A percentile compares a stretch with the other conserved stretches of the same genome.
These are phyloP conservation scores for Ennomos quercinarius DNA, from an alignment of 2,888 invertebrate species.

Conservation along the genomic window DNA sequence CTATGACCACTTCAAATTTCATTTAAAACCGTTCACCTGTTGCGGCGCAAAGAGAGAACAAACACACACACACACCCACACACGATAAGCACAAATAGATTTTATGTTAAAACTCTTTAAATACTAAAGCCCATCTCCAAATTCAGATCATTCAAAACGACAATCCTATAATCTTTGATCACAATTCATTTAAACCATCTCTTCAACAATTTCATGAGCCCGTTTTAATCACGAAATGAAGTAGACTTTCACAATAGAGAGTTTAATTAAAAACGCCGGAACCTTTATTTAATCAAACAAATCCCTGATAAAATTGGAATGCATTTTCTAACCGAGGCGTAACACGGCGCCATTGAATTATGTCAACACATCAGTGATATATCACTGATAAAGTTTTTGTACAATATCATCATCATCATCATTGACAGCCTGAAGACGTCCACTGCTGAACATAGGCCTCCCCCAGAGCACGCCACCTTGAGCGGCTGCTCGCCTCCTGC, in stretches of 20 bases:
- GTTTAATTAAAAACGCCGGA: conserved; percentile 40
- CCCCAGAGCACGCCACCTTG: too few relatives aligned
- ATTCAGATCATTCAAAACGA: background rate
- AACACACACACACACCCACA: too few relatives aligned
- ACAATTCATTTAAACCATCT: conserved; percentile 11
- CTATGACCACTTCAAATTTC: too few relatives aligned
- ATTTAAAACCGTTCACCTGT: too few relatives aligned
- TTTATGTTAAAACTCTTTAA: background rate
- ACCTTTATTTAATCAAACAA: conserved; percentile 37
- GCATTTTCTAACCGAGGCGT: background rate
- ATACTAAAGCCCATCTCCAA: background rate
- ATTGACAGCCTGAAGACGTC: too few relatives aligned
- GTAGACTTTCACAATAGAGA: conserved; percentile 23
- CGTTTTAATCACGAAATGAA: conserved; percentile 24
- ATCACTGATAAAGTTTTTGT: background rate
- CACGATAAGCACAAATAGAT: too few relatives aligned
- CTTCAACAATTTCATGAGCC: conserved; percentile 10
- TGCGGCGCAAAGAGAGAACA: too few relatives aligned
- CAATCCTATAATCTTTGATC: conserved; percentile 3
- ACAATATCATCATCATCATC: too few relatives aligned
- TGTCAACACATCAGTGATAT: background rate
- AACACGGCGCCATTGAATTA: background rate
- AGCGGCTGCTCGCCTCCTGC: too few relatives aligned
- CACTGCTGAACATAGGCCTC: too few relatives aligned
- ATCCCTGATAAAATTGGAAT: conserved; percentile 6